Conservation (phyloP, 1,140 invertebrate species). For the Drosophila melanica region DNA sequence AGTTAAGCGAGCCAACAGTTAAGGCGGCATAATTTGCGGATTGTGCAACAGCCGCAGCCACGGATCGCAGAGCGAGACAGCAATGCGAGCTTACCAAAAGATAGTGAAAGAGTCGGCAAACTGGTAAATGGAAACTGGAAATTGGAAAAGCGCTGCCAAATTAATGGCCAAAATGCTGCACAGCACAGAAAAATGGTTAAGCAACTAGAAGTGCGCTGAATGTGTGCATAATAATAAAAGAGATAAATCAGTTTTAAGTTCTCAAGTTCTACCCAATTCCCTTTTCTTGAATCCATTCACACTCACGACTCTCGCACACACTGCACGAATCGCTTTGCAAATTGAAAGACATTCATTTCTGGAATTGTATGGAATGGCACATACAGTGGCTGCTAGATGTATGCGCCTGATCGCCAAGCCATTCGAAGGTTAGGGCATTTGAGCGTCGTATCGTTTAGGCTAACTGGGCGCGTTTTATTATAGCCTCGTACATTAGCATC, state of each 20-base stretch:
- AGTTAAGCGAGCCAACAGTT: conserved; percentile 34
- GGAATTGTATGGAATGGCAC: neutral
- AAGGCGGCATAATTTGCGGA: conserved; percentile 63
- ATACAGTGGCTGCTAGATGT: neutral
- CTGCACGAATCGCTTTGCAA: neutral
- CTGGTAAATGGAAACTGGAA: conserved; percentile 54
- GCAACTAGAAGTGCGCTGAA: conserved; percentile 18
- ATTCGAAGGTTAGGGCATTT: conserved; percentile 25
- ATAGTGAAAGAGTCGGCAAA: conserved; percentile 3
- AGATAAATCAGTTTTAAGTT: conserved; percentile 70
- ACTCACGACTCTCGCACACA: neutral
- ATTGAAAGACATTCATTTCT: no score
- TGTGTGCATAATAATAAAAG: conserved; percentile 50
- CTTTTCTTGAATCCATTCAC: neutral
- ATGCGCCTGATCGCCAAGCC: neutral
- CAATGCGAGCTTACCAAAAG: neutral
- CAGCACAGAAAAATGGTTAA: conserved; percentile 5
- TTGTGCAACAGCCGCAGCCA: conserved; percentile 50
- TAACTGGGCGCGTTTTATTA: conserved; percentile 14
- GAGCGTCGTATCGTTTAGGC: conserved; percentile 15
- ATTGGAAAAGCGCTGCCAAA: conserved; percentile 53
- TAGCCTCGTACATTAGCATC: conserved; percentile 46
- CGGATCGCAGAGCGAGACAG: neutral
- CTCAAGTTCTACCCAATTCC: conserved; percentile 11
- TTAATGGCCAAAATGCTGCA: conserved; percentile 28